Evolutionary conservation across 92 coral and sea anemone genomes (phyloP), one percentile per base, ranked within the genome.

Genomic region (Actinostola sp.): DNA sequence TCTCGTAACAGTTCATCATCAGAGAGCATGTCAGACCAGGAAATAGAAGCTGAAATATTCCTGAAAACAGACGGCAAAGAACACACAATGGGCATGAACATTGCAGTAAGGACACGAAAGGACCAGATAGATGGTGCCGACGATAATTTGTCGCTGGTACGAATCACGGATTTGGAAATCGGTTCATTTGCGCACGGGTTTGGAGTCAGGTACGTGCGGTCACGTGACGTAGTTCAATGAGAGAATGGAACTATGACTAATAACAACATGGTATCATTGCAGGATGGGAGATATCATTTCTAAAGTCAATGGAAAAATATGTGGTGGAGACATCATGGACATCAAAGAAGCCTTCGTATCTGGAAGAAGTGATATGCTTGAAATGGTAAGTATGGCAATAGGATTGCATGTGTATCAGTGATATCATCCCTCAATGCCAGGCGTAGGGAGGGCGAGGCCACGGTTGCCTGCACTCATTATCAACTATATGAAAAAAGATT

Each of bases 161-260:
- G 41, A 25, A 69, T 84, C 27, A 66, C 1, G 2, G 76, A 78
- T 13, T 71, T 84, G n/a, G 58, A 60, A 26, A 3, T 72, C 0
- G 89, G 73, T n/a, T 50, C 77, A 25, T 84, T 63, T 67, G 74
- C 84, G 23, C 89, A 84, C 59, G 89, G 89, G 7, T 72, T 84
- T 63, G 89, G 89, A 7, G 43, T 84, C 44, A 84, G 85, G 89
- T 78, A 78, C 12, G 39, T 75, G 1, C 13, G 24, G 36, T 57
- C 63, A 57, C 11, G n/a, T 27, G n/a, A 58, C 27, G 8, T 19
- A n/a, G n/a, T n/a, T n/a, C n/a, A n/a, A n/a, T n/a, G n/a, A n/a
- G n/a, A n/a, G n/a, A n/a, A n/a, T n/a, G n/a, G n/a, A n/a, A n/a
- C n/a, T n/a, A n/a, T n/a, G n/a, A n/a, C n/a, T n/a, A n/a, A n/a